A percentile compares a stretch with the other conserved stretches of the same genome.
phyloP scores from a whole-genome alignment of 2,113 vertebrate genomes.

The Apaloderma vittatum region DNA sequence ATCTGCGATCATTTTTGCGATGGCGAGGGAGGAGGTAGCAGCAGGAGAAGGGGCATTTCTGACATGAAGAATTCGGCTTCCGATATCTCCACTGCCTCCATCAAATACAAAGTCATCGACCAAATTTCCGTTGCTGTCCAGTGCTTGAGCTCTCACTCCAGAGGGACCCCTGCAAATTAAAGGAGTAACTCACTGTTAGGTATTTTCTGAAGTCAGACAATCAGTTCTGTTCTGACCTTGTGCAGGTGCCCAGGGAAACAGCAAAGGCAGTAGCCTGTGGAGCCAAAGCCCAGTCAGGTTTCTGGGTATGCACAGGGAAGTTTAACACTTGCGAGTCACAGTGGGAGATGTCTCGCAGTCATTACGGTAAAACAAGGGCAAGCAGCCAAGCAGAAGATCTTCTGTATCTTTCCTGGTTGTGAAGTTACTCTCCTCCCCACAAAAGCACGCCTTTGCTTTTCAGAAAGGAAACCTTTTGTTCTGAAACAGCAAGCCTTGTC shows the following conservation, averaged over 20 bases:
- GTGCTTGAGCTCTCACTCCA: conserved; percentile 92
- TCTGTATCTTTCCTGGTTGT: not conserved
- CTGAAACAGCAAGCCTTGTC: not conserved
- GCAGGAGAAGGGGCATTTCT: conserved; percentile 96
- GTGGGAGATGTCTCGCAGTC: not conserved
- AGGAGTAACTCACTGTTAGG: not conserved
- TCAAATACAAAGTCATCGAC: conserved; percentile 98
- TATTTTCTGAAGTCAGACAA: fast-evolving
- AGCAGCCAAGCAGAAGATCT: not conserved
- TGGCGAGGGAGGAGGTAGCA: conserved; percentile 95
- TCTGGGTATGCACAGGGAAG: not conserved
- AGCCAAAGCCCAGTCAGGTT: not conserved
- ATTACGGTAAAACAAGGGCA: not conserved
- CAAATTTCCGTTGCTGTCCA: conserved; percentile 88
- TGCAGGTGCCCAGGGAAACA: not conserved
- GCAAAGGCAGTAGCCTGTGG: not conserved
- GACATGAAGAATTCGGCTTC: conserved; percentile 90
- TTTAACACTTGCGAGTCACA: not conserved
- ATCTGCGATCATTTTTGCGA: conserved; percentile 88
- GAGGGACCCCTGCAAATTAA: conserved; percentile 86
- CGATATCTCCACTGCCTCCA: conserved; percentile 85
- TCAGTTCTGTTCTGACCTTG: not conserved
- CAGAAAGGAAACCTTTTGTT: not conserved
- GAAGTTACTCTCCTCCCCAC: not conserved
- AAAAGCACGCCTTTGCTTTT: not conserved